Base-by-base conservation (phyloP, 1,140 invertebrate species). In the Anastrepha obliqua region DNA sequence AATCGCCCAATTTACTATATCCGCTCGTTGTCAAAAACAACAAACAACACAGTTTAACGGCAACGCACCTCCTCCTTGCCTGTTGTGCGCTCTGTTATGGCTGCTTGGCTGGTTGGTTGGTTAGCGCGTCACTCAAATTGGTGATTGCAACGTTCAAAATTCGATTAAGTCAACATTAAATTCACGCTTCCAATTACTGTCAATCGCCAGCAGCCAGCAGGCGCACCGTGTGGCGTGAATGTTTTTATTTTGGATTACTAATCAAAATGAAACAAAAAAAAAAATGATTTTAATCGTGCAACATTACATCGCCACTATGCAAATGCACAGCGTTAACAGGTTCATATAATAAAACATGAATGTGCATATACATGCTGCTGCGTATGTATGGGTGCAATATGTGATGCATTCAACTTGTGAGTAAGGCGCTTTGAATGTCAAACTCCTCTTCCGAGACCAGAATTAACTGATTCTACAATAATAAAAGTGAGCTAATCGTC, bases 91-190 rank as follows among this genome's bases (percentile, higher is more conserved):
- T 62, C 60, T 5, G 9, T 13, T 1, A 55, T 29, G 29, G 29
- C 29, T 74, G 7, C 7, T 74, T 47, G 74, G 13, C 44, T 55
- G 47, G 47, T 55, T 55, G 74, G 47, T 29, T 29, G 29, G 29
- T 29, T 29, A 29, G 29, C 29, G 29, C 74, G 17, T 51, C 44
- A 51, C 55, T 81, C 74, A 81, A 51, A 81, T 51, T 81, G 44
- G 42, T 58, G 74, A 81, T 58, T 81, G 47, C 74, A 58, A 81
- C 74, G 74, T 81, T 81, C 47, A 81, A 81, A 81, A 81, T 55
- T 81, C 74, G 20, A 81, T 81, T 58, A 81, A 55, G 20, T 55
- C 74, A 81, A 55, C 17, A 39, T 81, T 20, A 81, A 81, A 81
- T 81, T 55, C 74, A 81, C 51, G 74, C 47, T 81, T 81, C 47